Evolutionary conservation across 2,113 vertebrate genomes (phyloP).

Genomic region (Elachura formosa): DNA sequence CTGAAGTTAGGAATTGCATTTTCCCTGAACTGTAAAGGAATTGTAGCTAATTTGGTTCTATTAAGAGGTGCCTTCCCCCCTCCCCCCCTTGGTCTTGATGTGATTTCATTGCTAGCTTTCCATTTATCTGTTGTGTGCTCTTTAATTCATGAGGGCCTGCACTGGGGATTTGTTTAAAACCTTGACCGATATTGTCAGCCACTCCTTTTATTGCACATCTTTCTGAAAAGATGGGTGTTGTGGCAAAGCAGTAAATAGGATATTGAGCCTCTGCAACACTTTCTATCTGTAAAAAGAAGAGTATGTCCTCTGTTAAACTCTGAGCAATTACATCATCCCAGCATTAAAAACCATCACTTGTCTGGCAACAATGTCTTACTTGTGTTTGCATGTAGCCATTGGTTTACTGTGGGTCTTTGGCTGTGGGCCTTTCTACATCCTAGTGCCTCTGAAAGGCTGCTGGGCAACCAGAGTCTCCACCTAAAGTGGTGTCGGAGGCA

Average conservation of each 20-base stretch:
- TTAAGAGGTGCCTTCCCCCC: not conserved
- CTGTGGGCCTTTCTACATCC: not conserved
- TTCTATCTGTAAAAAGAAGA: not conserved
- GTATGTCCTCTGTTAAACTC: constrained; percentile 38
- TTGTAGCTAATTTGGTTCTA: not conserved
- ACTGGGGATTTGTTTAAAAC: constrained; percentile 41
- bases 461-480: not conserved
- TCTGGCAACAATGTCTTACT: not conserved
- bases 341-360: constrained; percentile 24
- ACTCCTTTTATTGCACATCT: constrained; percentile 7
- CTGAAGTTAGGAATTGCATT: not conserved
- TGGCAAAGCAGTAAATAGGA: constrained; percentile 24
- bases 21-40: not conserved
- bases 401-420: not conserved
- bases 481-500: constrained; percentile 15
- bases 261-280: not conserved
- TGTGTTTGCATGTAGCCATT: not conserved
- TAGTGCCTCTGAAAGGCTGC: not conserved
- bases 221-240: constrained; percentile 22
- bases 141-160: constrained; percentile 39
- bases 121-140: not conserved
- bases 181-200: constrained; percentile 24
- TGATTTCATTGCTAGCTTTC: constrained; percentile 29
- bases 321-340: constrained; percentile 18
- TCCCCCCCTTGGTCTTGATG: constrained; percentile 3